A percentile compares a stretch with the other conserved stretches of the same genome.
phyloP scores from a whole-genome alignment of 2,113 vertebrate species.

The Chionomys nivalis region DNA sequence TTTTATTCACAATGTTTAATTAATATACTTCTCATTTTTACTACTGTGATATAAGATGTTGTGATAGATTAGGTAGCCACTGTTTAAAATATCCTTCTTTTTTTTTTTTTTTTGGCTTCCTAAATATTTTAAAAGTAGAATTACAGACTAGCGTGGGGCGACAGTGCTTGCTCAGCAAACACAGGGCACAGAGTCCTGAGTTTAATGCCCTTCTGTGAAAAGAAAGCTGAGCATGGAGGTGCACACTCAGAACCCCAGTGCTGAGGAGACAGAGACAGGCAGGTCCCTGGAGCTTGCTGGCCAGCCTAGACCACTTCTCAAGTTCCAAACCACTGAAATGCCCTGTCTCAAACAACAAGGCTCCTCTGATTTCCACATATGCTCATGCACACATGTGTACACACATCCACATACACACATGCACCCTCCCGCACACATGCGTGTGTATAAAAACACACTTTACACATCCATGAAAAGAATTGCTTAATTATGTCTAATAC shows the following conservation, averaged over 20 bases:
- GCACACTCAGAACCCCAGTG: neutral
- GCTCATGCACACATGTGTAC: no score
- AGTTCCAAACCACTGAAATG: neutral
- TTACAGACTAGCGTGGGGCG: no score
- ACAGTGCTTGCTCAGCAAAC: neutral
- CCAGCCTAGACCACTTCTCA: neutral
- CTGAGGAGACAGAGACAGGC: neutral
- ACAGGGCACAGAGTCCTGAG: neutral
- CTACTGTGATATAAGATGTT: neutral
- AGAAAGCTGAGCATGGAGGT: neutral
- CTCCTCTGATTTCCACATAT: neutral
- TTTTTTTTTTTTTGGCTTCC: neutral
- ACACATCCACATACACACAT: neutral
- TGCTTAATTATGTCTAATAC: neutral
- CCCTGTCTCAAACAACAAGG: neutral
- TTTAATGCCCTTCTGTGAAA: neutral
- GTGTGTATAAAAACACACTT: neutral
- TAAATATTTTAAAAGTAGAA: neutral
- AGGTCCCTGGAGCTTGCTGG: neutral
- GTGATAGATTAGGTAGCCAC: neutral
- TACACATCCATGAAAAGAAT: neutral
- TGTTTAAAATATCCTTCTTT: neutral
- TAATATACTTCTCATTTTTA: neutral
- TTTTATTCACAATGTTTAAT: neutral
- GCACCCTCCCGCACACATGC: neutral